These are phyloP conservation scores for Drosophila novamexicana DNA, from an alignment of 1,140 invertebrate species.

Conservation along the genomic window DNA sequence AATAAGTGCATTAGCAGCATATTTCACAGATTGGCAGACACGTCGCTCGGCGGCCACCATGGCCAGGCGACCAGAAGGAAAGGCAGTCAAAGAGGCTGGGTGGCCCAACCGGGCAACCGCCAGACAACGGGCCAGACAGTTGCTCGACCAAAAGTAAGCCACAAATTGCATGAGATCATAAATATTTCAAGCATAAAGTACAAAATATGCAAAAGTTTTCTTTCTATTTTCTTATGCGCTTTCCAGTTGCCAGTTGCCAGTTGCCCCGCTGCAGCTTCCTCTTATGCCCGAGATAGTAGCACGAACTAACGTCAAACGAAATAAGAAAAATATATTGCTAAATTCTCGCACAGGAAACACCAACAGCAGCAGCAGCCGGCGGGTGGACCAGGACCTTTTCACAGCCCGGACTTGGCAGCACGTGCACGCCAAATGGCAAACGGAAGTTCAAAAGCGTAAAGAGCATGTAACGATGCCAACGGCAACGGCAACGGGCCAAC, in stretches of 20 bases:
- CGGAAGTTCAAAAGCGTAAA: slow-evolving; percentile 79
- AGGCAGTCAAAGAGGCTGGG: neutral
- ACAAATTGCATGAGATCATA: slow-evolving; percentile 83
- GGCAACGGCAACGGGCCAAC: neutral
- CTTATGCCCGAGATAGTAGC: slow-evolving; percentile 41
- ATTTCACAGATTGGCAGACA: slow-evolving; percentile 83
- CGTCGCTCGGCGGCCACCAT: slow-evolving; percentile 54
- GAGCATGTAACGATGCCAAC: slow-evolving; percentile 66
- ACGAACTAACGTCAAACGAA: slow-evolving; percentile 61
- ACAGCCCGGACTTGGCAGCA: slow-evolving; percentile 50
- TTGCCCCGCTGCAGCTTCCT: slow-evolving; percentile 33
- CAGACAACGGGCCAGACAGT: slow-evolving; percentile 48
- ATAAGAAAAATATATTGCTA: slow-evolving; percentile 77
- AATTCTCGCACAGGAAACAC: slow-evolving; percentile 66
- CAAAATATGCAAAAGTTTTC: slow-evolving; percentile 82
- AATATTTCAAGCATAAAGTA: slow-evolving; percentile 83
- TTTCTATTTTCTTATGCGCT: slow-evolving; percentile 18
- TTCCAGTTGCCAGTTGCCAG: slow-evolving; percentile 37
- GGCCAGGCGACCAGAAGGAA: slow-evolving; percentile 25
- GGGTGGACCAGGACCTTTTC: slow-evolving; percentile 10
- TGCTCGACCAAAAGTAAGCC: slow-evolving; percentile 75
- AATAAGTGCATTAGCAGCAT: slow-evolving; percentile 83
- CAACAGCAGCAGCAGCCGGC: slow-evolving; percentile 36
- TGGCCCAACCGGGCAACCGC: no score
- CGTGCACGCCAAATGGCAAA: slow-evolving; percentile 75